Conservation (phyloP, 2,113 vertebrate species). For the Gymnogyps californianus region DNA sequence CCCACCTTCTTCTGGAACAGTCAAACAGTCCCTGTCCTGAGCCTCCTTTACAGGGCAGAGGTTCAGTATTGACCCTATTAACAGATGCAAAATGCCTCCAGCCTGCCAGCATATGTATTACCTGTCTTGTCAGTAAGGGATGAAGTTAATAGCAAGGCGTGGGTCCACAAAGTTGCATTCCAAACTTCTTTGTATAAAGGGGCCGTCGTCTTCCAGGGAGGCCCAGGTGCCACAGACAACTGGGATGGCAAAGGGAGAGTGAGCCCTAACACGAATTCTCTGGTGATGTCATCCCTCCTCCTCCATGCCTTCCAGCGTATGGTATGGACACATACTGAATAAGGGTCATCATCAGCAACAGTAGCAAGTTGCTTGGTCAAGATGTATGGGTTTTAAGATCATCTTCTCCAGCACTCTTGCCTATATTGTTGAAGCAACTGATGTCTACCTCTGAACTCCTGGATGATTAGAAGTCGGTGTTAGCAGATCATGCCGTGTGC, state of each 20-base stretch:
- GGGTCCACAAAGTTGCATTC: background rate
- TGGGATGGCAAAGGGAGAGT: background rate
- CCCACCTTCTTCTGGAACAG: background rate
- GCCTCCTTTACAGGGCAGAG: background rate
- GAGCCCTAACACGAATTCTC: background rate
- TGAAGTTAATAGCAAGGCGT: background rate
- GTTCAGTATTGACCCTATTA: background rate
- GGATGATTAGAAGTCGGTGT: background rate
- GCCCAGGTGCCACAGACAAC: background rate
- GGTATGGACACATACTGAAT: accelerated
- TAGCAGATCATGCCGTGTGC: accelerated
- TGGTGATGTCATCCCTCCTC: background rate
- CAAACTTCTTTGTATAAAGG: background rate
- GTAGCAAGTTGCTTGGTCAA: background rate
- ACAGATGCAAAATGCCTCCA: background rate
- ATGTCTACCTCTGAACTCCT: background rate
- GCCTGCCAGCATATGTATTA: background rate
- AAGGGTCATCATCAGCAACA: background rate
- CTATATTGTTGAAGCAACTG: background rate
- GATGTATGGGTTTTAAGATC: background rate
- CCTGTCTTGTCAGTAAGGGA: background rate
- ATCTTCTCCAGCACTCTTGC: background rate
- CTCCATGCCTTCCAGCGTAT: accelerated
- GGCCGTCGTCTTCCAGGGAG: background rate
- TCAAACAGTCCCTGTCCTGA: background rate